A percentile compares a stretch with the other conserved stretches of the same genome.
Evolutionary conservation across 53 echinoderm and acorn worm species (phyloP).

Genomic region (Stichopus horrens): DNA sequence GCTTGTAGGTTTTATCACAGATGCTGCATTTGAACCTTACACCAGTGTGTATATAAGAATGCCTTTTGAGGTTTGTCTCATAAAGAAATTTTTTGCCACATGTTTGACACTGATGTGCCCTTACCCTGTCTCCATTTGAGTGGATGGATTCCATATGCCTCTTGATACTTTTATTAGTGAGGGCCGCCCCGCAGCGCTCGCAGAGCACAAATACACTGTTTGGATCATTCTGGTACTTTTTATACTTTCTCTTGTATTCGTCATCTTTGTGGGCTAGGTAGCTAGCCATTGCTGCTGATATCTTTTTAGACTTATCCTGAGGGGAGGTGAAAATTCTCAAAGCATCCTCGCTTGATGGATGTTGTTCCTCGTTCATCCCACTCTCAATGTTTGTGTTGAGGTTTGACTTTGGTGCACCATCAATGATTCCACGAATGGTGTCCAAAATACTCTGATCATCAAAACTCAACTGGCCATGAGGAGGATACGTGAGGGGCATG

Average conservation of each 20-base stretch:
- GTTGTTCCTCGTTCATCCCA: neutral
- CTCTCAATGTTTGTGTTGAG: neutral
- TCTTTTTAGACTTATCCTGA: neutral
- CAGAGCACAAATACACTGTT: slow-evolving; percentile 40
- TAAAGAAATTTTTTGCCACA: slow-evolving; percentile 26
- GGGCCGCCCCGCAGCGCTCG: slow-evolving; percentile 9
- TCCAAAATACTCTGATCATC: slow-evolving; percentile 27
- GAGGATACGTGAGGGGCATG: neutral
- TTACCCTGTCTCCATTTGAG: slow-evolving; percentile 2
- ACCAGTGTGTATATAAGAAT: slow-evolving; percentile 13
- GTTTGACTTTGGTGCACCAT: slow-evolving; percentile 7
- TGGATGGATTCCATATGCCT: slow-evolving; percentile 34
- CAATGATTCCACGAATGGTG: slow-evolving; percentile 34
- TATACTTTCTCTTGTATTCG: slow-evolving; percentile 18
- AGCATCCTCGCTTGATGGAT: neutral
- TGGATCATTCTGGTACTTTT: slow-evolving; percentile 29
- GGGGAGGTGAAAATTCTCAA: too few relatives aligned
- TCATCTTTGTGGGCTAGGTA: slow-evolving; percentile 32
- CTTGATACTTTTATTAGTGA: slow-evolving; percentile 29
- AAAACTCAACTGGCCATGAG: slow-evolving; percentile 14
- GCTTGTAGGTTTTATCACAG: slow-evolving; percentile 41
- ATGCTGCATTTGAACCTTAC: slow-evolving; percentile 20
- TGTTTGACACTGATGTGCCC: neutral
- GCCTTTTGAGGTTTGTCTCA: slow-evolving; percentile 16
- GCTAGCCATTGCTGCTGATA: neutral